These are phyloP conservation scores for Azemiops feae DNA, from an alignment of 2,113 vertebrate species.

Conservation along the genomic window DNA sequence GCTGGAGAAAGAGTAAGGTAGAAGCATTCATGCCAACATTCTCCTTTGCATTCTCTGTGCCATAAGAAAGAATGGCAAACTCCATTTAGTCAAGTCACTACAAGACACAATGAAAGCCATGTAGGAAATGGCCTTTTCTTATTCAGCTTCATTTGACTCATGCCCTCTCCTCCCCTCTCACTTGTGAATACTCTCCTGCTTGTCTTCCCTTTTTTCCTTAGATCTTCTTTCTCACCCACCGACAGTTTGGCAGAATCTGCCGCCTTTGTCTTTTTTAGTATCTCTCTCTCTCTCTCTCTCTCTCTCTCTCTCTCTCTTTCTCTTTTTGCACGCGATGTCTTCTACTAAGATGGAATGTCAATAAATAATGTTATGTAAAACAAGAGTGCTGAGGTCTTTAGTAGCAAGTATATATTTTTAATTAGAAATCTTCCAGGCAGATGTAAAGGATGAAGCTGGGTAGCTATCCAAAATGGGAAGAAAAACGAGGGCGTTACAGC, in stretches of 20 bases:
- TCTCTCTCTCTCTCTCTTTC: not conserved
- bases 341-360: slow-evolving; percentile 12
- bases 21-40: not conserved
- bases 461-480: not conserved
- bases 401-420: not conserved
- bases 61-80: not conserved
- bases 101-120: not conserved
- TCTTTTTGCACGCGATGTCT: slow-evolving; percentile 28
- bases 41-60: not conserved
- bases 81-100: not conserved
- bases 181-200: not conserved
- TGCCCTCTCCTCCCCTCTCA: not conserved
- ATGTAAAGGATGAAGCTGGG: no score
- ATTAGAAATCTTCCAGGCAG: not conserved
- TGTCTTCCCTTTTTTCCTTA: slow-evolving; percentile 21
- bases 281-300: not conserved
- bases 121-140: not conserved
- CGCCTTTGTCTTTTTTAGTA: not conserved
- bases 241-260: not conserved
- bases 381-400: not conserved
- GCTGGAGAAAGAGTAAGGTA: not conserved
- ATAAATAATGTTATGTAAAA: slow-evolving; percentile 36
- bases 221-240: slow-evolving; percentile 19
- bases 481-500: not conserved
- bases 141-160: not conserved